phyloP scores from a whole-genome alignment of 2,888 invertebrate genomes.

The Andrena hattorfiana region DNA sequence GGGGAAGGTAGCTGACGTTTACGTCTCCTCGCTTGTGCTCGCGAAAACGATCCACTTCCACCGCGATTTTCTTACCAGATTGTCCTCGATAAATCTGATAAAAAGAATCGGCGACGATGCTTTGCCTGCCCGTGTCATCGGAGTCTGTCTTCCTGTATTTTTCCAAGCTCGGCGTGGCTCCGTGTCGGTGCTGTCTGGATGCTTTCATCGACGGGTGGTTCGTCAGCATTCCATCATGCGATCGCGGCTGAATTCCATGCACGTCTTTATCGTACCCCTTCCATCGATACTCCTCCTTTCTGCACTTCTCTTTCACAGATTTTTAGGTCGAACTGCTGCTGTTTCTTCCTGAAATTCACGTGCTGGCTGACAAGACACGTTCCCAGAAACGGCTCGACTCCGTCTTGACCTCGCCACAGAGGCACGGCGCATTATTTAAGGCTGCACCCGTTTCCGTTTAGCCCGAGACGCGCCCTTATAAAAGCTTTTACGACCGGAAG shows the following conservation, averaged over 20 bases:
- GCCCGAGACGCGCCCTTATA: constrained; percentile 74
- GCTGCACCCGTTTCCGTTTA: constrained; percentile 69
- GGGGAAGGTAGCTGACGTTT: background rate
- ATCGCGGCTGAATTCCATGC: background rate
- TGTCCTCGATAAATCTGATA: no score
- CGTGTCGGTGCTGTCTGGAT: no score
- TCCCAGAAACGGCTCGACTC: constrained; percentile 21
- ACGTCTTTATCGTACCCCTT: background rate
- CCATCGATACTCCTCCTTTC: background rate
- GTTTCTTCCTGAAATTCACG: background rate
- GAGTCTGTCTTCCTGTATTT: no score
- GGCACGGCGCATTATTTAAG: constrained; percentile 49
- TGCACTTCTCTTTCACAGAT: background rate
- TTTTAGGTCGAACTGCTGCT: background rate
- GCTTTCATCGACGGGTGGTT: no score
- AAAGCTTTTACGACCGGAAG: constrained; percentile 79
- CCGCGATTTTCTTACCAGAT: no score
- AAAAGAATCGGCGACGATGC: no score
- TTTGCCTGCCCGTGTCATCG: no score
- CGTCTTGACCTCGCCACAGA: constrained; percentile 39
- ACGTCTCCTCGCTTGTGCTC: background rate
- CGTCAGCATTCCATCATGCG: no score
- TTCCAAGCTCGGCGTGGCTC: no score
- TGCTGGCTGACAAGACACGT: background rate
- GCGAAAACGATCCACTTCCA: background rate